phyloP scores from a whole-genome alignment of 2,113 vertebrate genomes.

The Garra rufa region DNA sequence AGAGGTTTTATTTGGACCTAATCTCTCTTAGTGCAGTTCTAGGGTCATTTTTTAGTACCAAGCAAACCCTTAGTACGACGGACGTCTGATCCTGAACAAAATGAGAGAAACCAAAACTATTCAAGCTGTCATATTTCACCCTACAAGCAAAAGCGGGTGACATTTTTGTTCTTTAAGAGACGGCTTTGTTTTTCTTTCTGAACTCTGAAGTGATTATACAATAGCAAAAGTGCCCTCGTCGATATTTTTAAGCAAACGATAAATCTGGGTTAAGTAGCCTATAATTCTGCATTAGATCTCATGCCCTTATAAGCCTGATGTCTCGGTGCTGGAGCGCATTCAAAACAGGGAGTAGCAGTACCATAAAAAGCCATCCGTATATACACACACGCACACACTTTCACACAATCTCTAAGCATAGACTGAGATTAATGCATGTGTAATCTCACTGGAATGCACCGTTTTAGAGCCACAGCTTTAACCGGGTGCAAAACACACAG shows the following conservation, averaged over 20 bases:
- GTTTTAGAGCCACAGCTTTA: conserved; percentile 57
- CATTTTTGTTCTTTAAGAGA: neutral
- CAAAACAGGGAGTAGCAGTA: conserved; percentile 49
- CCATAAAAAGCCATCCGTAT: conserved; percentile 62
- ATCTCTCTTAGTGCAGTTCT: conserved; percentile 6
- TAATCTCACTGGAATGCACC: conserved; percentile 73
- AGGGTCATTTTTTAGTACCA: neutral
- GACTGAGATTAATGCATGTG: conserved; percentile 71
- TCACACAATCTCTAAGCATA: conserved; percentile 53
- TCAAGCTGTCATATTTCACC: neutral
- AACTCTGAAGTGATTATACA: conserved; percentile 11
- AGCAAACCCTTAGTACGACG: neutral
- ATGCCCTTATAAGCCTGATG: conserved; percentile 52
- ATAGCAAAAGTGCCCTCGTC: conserved; percentile 10
- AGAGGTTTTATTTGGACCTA: conserved; percentile 11
- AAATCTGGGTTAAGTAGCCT: conserved; percentile 26
- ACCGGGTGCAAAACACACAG: conserved; percentile 45
- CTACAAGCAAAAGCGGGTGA: neutral
- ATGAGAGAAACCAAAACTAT: neutral
- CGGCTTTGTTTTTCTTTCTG: conserved; percentile 22
- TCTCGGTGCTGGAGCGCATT: conserved; percentile 26
- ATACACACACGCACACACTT: conserved; percentile 38
- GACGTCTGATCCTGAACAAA: neutral
- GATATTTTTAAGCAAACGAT: conserved; percentile 45
- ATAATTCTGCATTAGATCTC: conserved; percentile 33